phyloP scores from a whole-genome alignment of 1,140 invertebrate species.

The Plectrocnemia conspersa region DNA sequence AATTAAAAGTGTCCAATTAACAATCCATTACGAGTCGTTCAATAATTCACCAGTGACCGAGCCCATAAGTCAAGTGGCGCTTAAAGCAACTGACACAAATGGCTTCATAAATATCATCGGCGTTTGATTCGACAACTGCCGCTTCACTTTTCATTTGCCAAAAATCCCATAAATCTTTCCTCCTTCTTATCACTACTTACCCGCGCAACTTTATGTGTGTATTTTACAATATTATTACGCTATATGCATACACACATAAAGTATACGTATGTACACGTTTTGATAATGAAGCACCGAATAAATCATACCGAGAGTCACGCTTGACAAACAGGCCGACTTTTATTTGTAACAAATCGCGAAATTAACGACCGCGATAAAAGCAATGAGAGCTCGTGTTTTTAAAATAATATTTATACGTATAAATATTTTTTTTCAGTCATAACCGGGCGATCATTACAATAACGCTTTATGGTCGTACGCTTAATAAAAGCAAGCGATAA shows the following conservation, averaged over 20 bases:
- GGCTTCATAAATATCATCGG: conserved; percentile 31
- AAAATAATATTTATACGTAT: no score
- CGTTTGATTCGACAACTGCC: conserved; percentile 18
- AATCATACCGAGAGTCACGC: conserved; percentile 6
- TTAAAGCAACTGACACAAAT: conserved; percentile 32
- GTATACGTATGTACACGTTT: not conserved
- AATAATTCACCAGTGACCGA: conserved; percentile 3
- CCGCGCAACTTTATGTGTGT: conserved; percentile 1
- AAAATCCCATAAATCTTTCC: conserved; percentile 34
- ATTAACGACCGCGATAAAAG: not conserved
- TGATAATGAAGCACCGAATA: not conserved
- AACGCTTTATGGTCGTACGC: no score
- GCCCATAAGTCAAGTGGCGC: conserved; percentile 28
- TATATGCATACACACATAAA: not conserved
- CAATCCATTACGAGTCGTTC: not conserved
- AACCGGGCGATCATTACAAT: no score
- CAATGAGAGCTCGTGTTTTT: no score
- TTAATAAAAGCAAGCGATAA: no score
- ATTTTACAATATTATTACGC: not conserved
- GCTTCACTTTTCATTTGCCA: conserved; percentile 30
- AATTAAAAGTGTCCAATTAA: conserved; percentile 9
- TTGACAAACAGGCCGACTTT: conserved; percentile 2
- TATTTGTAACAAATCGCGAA: conserved; percentile 7
- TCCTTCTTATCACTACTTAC: conserved; percentile 29
- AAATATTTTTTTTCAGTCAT: no score